Base-by-base conservation (phyloP, 1,140 invertebrate genomes). In the Trichonephila clavata region DNA sequence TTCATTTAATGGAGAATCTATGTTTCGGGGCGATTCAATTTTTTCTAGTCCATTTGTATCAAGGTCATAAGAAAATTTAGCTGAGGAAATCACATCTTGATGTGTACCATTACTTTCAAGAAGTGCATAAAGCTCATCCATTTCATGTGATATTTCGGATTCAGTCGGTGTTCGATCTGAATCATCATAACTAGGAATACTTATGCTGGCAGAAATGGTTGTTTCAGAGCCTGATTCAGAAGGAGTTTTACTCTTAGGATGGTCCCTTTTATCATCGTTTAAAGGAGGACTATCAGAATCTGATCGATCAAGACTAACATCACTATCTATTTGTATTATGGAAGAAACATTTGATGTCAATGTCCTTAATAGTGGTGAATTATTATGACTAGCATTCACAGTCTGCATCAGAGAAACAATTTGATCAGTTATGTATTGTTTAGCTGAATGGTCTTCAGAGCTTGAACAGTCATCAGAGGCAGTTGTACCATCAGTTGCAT, bases 371-470 rank as follows among this genome's bases (percentile, higher is more conserved):
- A 93, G 80, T 21, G 94, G 94, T n/a, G 94, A 94, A 81, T 88
- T 94, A 60, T 93, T 93, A 83, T 93, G 94, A 86, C 94, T 94
- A 93, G 97, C 97, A 24, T 97, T 98, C 6, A 98, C 98, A 95
- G 99, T 98, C 95, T 98, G 98, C 98, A 99, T 99, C 59, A 99
- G 96, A 0, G 98, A 98, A 3, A 98, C 98, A 59, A 99, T 95
- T n/a, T 98, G 96, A 71, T 98, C 98, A 2, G 98, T 98, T 77
- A 99, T 99, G 94, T 99, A 98, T 94, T 98, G 97, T 97, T 98
- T 98, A 0, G 98, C 98, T 96, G 98, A 98, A 59, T 94, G 57
- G 27, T 90, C 93, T 65, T 94, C 93, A 60, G 93, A 43, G 59
- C 90, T 92, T 59, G 90, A 65, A 83, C 77, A 43, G 13, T 94